Conservation (phyloP, 2,113 vertebrate genomes). For the Platanista minor region DNA sequence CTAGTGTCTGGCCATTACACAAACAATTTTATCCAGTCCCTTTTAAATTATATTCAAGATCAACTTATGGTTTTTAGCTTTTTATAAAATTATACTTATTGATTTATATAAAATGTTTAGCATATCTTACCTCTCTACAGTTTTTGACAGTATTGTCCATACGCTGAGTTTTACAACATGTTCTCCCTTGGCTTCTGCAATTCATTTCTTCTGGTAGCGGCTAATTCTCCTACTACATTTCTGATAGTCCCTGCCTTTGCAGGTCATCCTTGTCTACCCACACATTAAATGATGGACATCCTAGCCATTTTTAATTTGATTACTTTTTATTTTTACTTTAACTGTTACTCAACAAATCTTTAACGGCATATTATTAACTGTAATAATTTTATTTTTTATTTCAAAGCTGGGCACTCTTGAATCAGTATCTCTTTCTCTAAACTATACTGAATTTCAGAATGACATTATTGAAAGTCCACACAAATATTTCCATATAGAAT, state of each 20-base stretch:
- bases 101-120: neutral
- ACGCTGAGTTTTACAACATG: neutral
- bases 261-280: neutral
- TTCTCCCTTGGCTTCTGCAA: neutral
- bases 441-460: neutral
- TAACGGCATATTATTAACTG: neutral
- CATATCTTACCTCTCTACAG: neutral
- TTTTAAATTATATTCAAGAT: neutral
- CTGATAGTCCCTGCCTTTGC: neutral
- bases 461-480: neutral
- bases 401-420: neutral
- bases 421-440: neutral
- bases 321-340: neutral
- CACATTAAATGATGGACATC: neutral
- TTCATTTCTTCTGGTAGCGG: neutral
- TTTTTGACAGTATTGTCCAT: neutral
- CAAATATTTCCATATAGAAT: neutral
- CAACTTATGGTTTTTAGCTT: neutral
- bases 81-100: neutral
- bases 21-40: neutral
- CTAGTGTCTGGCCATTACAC: neutral
- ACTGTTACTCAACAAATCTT: neutral
- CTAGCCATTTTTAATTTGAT: neutral
- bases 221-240: neutral
- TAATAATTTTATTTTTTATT: constrained; percentile 20